Evolutionary conservation across 2,113 vertebrate genomes (phyloP), one percentile per base, ranked within the genome.

Genomic region (Atlantisia rogersi): DNA sequence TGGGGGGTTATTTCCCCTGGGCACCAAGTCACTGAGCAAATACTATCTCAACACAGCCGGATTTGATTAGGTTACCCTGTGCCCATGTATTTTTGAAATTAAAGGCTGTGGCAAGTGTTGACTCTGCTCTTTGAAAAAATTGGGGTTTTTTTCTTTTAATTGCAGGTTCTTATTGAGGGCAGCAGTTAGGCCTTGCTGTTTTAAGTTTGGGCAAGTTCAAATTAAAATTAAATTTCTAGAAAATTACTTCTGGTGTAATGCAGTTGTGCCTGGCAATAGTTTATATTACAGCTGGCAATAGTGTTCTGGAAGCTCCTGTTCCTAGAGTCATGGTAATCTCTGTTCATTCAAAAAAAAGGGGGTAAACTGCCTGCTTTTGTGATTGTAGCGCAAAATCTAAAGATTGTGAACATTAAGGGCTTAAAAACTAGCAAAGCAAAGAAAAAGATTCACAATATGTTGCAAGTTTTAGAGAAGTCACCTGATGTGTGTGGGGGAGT

Each of bases 251-350:
- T 90, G 31, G 8, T 67, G 25, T 46, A 25, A 63, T 74, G 50
- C n/a, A 29, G 31, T 74, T 82, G 84, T 89, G 26, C 11, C n/a
- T 71, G 77, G 88, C 46, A 18, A 46, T 46, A 46, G 17, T 46
- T 46, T 46, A 46, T 46, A 46, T 69, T 73, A 21, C 37, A 44
- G 24, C 44, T 80, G 67, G 21, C 60, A 58, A 10, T 8, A 11
- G 39, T 28, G 44, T n/a, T 58, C n/a, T 46, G 1, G 2, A 74
- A 58, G 13, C 29, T 85, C 44, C 4, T 0, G 0, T 55, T 79
- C 53, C 2, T 6, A 24, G 11, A 53, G 28, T 81, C 37, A 15
- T 4, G 60, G 63, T 31, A 88, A 76, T 93, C 56, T 81, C 35
- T 2, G 3, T 73, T 78, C 35, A 1, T 60, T 82, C n/a, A 26